These are phyloP conservation scores for Gobionotothen gibberifrons DNA, from an alignment of 2,797 vertebrate species.

Conservation along the genomic window DNA sequence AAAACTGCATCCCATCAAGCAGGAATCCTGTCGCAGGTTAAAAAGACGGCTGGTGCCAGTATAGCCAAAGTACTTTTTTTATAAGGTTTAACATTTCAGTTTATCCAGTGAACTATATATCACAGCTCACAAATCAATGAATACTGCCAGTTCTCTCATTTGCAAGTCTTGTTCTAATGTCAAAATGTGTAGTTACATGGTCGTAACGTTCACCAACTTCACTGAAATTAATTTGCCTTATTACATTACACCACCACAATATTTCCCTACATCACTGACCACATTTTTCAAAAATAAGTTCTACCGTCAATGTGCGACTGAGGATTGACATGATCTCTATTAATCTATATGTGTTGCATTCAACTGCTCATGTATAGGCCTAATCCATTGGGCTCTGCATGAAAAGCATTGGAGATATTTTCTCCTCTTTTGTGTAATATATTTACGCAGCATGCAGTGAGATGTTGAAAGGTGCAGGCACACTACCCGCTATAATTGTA, in stretches of 20 bases:
- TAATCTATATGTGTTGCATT: background rate
- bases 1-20: background rate
- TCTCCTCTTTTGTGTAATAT: background rate
- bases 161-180: background rate
- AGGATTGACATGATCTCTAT: background rate
- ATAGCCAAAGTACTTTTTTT: too few species aligned
- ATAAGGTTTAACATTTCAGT: background rate
- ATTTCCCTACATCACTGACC: conserved; percentile 16
- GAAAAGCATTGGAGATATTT: background rate
- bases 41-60: background rate
- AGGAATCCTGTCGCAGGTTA: background rate
- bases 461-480: background rate
- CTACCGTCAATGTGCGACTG: background rate
- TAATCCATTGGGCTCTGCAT: background rate
- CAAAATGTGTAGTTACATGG: conserved; percentile 15
- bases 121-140: background rate
- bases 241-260: conserved; percentile 2
- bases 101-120: background rate
- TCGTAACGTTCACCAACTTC: conserved; percentile 15
- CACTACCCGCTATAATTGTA: background rate
- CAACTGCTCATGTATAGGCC: background rate
- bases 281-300: conserved; percentile 2
- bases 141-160: conserved; percentile 2
- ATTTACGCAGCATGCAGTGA: background rate
- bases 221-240: conserved; percentile 25